Base-by-base conservation (phyloP, 2,797 vertebrate species). In the Dallia pectoralis region DNA sequence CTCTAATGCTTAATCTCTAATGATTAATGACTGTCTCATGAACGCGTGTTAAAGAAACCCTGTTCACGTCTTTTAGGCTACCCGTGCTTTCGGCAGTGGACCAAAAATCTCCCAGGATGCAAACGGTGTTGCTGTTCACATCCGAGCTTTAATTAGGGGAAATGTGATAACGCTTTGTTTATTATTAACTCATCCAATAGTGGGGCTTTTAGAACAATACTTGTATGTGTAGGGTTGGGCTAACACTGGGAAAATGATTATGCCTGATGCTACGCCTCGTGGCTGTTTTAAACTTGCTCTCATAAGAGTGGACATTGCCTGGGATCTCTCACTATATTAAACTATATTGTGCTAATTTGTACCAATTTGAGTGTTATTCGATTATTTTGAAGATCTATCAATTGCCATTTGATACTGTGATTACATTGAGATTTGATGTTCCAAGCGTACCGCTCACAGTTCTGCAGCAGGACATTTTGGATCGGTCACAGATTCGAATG, bases 111-210 rank as follows among this genome's bases (percentile, higher is more conserved):
- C 18, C 36, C 32, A 22, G 33, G 30, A 19, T 22, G 64, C 30
- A 22, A 62, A 27, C 59, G 16, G 30, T 64, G 22, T 63, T 64
- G 32, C 62, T 64, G 62, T 33, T 64, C 32, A 64, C 62, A 64
- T 32, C 15, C 32, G 62, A 64, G 30, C 62, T 64, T 64, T 64
- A 29, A 33, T 32, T 64, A 64, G 19, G 19, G 64, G 22, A 12
- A 2, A 30, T 27, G 0, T 51, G 47, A 49, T 30, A 29, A 51
- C 19, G 67, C 47, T 27, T 40, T 6, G 12, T 27, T 22, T 47
- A 44, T 48, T 68, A 22, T 47, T 22, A 49, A 16, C 11, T 14
- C 18, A 47, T 29, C 29, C 16, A 49, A 9, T 16, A 47, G 32
- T 30, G 29, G 22, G 67, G 15, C 67, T 69, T 49, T 25, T 30